A percentile compares a stretch with the other conserved stretches of the same genome.
phyloP scores from a whole-genome alignment of 2,888 invertebrate species.

The Lepidochitona cinerea region DNA sequence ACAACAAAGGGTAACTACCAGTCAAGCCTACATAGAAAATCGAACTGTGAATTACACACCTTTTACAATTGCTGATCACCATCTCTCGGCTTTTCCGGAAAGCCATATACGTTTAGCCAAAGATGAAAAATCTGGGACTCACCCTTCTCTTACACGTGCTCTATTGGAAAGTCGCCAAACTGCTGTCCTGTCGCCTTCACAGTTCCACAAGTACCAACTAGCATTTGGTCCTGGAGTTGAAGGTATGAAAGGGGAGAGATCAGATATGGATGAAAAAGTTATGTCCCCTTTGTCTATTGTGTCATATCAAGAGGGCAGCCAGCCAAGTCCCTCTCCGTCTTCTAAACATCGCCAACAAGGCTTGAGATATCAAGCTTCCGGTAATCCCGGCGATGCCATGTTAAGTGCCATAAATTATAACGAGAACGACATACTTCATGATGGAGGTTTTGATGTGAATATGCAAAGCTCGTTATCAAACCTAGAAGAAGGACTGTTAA shows the following conservation, averaged over 20 bases:
- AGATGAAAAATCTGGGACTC: neutral
- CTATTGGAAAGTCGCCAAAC: neutral
- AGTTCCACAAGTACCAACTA: constrained; percentile 33
- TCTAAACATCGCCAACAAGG: constrained; percentile 46
- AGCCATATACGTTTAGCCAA: neutral
- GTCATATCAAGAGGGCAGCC: constrained; percentile 53
- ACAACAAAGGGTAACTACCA: neutral
- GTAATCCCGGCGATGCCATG: constrained; percentile 67
- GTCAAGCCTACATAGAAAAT: neutral
- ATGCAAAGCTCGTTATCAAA: constrained; percentile 51
- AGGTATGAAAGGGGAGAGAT: constrained; percentile 13
- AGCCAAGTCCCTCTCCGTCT: constrained; percentile 59
- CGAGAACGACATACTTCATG: constrained; percentile 67
- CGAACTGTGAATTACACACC: neutral
- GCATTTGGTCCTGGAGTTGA: constrained; percentile 5
- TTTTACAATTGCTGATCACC: neutral
- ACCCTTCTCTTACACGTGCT: neutral
- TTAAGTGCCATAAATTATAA: constrained; percentile 68
- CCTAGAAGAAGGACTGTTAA: constrained; percentile 64
- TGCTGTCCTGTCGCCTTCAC: constrained; percentile 31
- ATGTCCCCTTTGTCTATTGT: constrained; percentile 38
- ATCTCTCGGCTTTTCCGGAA: neutral
- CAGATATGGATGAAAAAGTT: constrained; percentile 18
- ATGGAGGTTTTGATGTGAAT: constrained; percentile 67
- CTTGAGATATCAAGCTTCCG: constrained; percentile 54